phyloP scores from a whole-genome alignment of 2,113 vertebrate genomes.

The Odontesthes bonariensis region DNA sequence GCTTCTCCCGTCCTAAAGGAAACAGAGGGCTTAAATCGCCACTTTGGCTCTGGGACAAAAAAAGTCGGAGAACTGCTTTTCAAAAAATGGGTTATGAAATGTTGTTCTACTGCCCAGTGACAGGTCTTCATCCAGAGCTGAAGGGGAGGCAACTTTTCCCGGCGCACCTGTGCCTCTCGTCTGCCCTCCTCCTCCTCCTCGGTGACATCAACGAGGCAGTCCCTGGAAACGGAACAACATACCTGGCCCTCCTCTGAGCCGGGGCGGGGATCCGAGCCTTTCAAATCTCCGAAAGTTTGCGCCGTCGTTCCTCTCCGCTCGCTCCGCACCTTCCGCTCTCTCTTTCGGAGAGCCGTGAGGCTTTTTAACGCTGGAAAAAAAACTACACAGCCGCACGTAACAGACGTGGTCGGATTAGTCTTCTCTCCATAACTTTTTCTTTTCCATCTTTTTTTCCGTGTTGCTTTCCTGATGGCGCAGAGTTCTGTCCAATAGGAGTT shows the following conservation, averaged over 20 bases:
- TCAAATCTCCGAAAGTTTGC: neutral
- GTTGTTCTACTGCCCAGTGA: neutral
- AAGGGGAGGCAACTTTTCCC: slow-evolving; percentile 48
- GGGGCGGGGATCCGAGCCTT: slow-evolving; percentile 6
- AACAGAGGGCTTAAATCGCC: neutral
- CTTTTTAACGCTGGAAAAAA: slow-evolving; percentile 11
- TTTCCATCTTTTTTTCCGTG: slow-evolving; percentile 72
- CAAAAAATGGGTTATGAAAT: too few relatives aligned
- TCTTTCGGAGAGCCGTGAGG: neutral
- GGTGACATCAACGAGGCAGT: slow-evolving; percentile 72
- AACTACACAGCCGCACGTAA: slow-evolving; percentile 42
- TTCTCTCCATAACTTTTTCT: slow-evolving; percentile 81
- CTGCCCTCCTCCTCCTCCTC: slow-evolving; percentile 62
- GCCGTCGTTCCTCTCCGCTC: neutral
- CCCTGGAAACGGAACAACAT: slow-evolving; percentile 76
- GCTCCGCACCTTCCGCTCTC: neutral
- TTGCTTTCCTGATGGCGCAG: slow-evolving; percentile 61
- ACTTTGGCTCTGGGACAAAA: slow-evolving; percentile 2
- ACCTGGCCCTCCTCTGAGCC: slow-evolving; percentile 62
- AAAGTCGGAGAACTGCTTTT: neutral
- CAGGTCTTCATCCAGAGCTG: slow-evolving; percentile 18
- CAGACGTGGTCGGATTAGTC: slow-evolving; percentile 57
- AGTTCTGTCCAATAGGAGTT: slow-evolving; percentile 66
- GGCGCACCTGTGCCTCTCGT: slow-evolving; percentile 74
- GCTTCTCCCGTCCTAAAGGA: neutral